Conservation (phyloP, 2,113 vertebrate species). For the Felis catus region DNA sequence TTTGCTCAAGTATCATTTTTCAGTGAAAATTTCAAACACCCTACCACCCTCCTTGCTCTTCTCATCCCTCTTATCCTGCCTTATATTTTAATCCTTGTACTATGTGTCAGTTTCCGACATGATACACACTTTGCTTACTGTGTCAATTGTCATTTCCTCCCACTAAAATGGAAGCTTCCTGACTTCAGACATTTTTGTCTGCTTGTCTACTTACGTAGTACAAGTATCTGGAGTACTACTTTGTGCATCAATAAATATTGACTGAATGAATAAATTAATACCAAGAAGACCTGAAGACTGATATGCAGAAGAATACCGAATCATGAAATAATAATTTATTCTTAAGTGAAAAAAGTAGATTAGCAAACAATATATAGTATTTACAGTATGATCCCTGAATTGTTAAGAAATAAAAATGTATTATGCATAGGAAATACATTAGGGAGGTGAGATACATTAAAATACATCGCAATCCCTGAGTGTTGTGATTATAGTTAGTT, state of each 20-base stretch:
- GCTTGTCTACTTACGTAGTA: background rate
- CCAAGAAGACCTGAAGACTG: constrained; percentile 3
- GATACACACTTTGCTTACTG: background rate
- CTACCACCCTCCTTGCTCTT: background rate
- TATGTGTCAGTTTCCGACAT: background rate
- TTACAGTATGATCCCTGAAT: background rate
- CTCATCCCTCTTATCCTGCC: background rate
- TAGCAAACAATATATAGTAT: background rate
- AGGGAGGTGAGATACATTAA: background rate
- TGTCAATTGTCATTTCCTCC: background rate
- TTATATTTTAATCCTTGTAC: background rate
- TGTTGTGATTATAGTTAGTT: background rate
- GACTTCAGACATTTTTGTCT: constrained; percentile 7
- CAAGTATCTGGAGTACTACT: background rate
- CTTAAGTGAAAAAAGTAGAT: constrained; percentile 11
- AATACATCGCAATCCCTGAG: background rate
- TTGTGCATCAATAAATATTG: background rate
- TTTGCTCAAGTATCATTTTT: background rate
- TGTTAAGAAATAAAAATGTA: background rate
- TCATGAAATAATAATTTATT: constrained; percentile 19
- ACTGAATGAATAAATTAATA: background rate
- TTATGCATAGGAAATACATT: background rate
- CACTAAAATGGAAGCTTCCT: background rate
- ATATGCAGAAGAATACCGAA: background rate
- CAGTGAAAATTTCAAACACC: background rate